Conservation (phyloP, 2,113 vertebrate species). For the Lota lota region DNA sequence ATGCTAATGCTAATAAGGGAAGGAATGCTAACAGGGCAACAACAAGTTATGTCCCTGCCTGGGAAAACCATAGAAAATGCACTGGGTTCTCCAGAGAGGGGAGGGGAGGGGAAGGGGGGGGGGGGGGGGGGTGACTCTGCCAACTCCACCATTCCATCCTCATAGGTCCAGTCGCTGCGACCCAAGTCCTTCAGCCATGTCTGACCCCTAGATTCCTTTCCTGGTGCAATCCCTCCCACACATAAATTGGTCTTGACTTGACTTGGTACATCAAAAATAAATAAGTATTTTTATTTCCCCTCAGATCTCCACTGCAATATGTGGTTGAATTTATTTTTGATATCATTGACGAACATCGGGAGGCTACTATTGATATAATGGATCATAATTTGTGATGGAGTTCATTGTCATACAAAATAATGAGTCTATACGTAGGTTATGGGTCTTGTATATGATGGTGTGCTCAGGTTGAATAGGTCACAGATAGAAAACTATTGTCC, state of each 20-base stretch:
- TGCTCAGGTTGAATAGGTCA: background rate
- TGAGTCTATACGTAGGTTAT: background rate
- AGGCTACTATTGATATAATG: no score
- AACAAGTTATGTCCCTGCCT: constrained; percentile 21
- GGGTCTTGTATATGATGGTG: background rate
- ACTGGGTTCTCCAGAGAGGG: constrained; percentile 24
- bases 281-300: background rate
- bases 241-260: constrained; percentile 5
- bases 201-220: constrained; percentile 9
- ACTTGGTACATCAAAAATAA: constrained; percentile 15
- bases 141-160: background rate
- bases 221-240: background rate
- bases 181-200: constrained; percentile 23
- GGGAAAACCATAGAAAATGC: constrained; percentile 51
- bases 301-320: constrained; percentile 2
- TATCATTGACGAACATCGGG: background rate
- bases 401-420: background rate
- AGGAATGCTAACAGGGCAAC: background rate
- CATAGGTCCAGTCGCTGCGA: constrained; percentile 24
- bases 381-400: background rate
- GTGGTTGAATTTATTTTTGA: background rate
- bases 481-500: background rate
- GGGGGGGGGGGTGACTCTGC: background rate
- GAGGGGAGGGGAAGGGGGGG: constrained; percentile 8
- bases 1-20: background rate